Evolutionary conservation across 2,888 invertebrate species (phyloP).

Genomic region (Acronicta psi): DNA sequence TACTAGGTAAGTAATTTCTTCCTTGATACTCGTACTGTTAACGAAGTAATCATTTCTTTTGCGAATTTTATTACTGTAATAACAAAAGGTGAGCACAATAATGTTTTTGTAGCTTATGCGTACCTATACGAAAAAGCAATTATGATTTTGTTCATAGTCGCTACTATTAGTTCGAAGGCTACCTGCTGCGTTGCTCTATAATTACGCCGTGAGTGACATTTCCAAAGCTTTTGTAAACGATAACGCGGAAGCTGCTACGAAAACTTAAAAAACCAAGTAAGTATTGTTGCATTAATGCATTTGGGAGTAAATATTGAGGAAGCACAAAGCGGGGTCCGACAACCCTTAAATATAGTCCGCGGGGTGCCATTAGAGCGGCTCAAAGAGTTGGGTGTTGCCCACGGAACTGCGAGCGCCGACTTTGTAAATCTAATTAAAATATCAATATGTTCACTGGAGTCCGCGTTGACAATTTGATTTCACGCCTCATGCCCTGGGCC

Average conservation of each 20-base stretch:
- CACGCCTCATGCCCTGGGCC: constrained; percentile 79
- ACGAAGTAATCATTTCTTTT: constrained; percentile 60
- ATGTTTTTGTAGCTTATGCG: constrained; percentile 68
- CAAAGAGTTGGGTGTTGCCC: constrained; percentile 87
- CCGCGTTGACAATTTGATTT: constrained; percentile 87
- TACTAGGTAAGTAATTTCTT: too few species aligned
- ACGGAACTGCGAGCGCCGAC: constrained; percentile 77
- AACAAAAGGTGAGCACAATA: constrained; percentile 73
- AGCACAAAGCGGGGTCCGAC: constrained; percentile 83
- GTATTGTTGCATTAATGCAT: constrained; percentile 88
- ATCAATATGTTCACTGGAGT: constrained; percentile 87
- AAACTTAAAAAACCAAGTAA: constrained; percentile 87
- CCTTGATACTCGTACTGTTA: too few species aligned
- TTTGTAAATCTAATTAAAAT: constrained; percentile 89
- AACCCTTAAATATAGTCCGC: constrained; percentile 86
- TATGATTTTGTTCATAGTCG: constrained; percentile 75
- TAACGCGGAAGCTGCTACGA: constrained; percentile 88
- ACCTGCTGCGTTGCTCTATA: constrained; percentile 86
- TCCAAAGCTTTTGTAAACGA: constrained; percentile 86
- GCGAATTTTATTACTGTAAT: constrained; percentile 63
- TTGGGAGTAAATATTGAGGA: constrained; percentile 89
- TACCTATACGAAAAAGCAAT: constrained; percentile 80
- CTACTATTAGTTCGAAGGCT: constrained; percentile 73
- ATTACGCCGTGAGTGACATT: constrained; percentile 86
- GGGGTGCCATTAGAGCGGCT: constrained; percentile 87